Percentiles rank a stretch among this genome's conserved stretches.
phyloP scores from a whole-genome alignment of 2,797 vertebrate genomes.

The Numenius phaeopus region DNA sequence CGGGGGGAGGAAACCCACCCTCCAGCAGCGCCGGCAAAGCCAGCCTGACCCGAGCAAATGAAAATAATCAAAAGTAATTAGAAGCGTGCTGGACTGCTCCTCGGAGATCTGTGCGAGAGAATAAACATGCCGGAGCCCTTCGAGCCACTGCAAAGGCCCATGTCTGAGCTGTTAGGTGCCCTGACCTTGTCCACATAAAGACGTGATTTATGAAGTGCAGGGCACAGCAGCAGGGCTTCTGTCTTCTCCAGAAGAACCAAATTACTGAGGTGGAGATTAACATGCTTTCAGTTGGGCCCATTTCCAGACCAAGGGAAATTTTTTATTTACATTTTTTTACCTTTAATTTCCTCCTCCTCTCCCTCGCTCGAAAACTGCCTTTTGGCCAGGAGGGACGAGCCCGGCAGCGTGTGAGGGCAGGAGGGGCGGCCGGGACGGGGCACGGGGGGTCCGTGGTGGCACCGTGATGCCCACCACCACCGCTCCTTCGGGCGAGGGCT shows the following conservation, averaged over 20 bases:
- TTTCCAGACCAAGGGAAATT: constrained; percentile 94
- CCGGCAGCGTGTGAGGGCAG: neutral
- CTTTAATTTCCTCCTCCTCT: constrained; percentile 90
- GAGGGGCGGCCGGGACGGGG: neutral
- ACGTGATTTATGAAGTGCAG: constrained; percentile 99
- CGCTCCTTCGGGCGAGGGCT: fast-evolving
- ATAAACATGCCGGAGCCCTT: constrained; percentile 93
- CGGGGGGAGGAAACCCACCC: constrained; percentile 87
- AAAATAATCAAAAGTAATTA: constrained; percentile 99
- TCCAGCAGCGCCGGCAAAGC: constrained; percentile 87
- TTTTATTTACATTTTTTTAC: constrained; percentile 94
- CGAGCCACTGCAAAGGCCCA: constrained; percentile 89
- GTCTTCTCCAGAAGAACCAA: constrained; percentile 98
- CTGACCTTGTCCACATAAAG: constrained; percentile 99
- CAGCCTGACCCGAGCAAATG: constrained; percentile 96
- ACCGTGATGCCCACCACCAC: fast-evolving
- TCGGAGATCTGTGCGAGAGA: constrained; percentile 92
- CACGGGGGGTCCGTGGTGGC: neutral
- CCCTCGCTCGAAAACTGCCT: neutral
- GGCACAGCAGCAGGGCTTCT: constrained; percentile 98
- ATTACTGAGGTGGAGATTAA: constrained; percentile 99
- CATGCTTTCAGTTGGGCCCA: constrained; percentile 93
- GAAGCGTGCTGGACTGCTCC: constrained; percentile 95
- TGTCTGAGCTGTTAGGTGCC: constrained; percentile 89
- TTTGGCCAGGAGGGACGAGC: neutral